A percentile compares a stretch with the other conserved stretches of the same genome.
Evolutionary conservation across 2,888 invertebrate genomes (phyloP).

Genomic region (Campoletis raptor): DNA sequence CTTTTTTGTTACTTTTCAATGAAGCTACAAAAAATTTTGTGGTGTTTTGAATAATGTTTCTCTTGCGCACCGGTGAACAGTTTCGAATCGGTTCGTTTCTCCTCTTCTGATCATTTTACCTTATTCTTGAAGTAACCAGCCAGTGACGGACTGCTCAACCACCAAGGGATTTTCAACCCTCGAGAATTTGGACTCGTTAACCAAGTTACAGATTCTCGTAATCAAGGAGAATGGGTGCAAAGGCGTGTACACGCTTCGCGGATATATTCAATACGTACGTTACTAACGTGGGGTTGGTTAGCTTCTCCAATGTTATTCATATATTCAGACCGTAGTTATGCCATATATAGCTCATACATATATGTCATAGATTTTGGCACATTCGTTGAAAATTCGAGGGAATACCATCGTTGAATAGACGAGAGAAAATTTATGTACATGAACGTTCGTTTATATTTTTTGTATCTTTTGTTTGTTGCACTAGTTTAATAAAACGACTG

Average conservation of each 20-base stretch:
- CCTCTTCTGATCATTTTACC: conserved; percentile 52
- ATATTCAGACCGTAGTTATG: conserved; percentile 78
- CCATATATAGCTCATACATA: conserved; percentile 27
- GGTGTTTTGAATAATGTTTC: neutral
- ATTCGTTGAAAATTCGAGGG: neutral
- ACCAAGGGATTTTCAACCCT: conserved; percentile 49
- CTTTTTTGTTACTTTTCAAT: neutral
- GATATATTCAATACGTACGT: conserved; percentile 81
- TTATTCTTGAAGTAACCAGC: conserved; percentile 2
- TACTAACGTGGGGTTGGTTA: conserved; percentile 77
- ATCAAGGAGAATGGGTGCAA: conserved; percentile 78
- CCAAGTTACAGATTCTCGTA: conserved; percentile 83
- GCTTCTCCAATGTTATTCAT: conserved; percentile 84
- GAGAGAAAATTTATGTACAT: neutral
- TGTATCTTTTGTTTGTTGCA: neutral
- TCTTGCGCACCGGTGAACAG: conserved; percentile 38
- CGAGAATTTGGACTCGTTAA: conserved; percentile 80
- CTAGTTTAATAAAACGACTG: neutral
- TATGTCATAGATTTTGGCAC: conserved; percentile 28
- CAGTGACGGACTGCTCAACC: conserved; percentile 70
- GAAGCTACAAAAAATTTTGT: neutral
- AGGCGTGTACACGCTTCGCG: conserved; percentile 71
- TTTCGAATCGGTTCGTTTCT: conserved; percentile 75
- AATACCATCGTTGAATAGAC: neutral
- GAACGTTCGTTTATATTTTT: neutral